phyloP scores from a whole-genome alignment of 2,797 vertebrate genomes.

The Capromys pilorides region DNA sequence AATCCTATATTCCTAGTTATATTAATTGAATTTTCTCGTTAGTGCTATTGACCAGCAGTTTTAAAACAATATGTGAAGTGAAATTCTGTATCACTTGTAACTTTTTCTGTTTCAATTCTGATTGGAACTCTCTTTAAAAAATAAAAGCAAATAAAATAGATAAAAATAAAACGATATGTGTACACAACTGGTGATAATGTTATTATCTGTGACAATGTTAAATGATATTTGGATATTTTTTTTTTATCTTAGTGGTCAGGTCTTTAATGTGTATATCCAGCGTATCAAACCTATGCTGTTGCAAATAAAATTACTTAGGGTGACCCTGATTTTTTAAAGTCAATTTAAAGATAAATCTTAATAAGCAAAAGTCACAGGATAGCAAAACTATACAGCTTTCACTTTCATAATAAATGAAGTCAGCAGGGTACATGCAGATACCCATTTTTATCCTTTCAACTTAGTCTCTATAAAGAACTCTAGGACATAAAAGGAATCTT shows the following conservation, averaged over 20 bases:
- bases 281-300: neutral
- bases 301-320: conserved; percentile 31
- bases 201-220: conserved; percentile 3
- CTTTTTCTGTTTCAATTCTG: no score
- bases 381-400: neutral
- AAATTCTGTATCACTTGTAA: no score
- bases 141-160: no score
- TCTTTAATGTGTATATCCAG: neutral
- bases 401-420: conserved; percentile 31
- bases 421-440: neutral
- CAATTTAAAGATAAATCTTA: conserved; percentile 32
- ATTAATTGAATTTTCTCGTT: neutral
- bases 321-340: conserved; percentile 12
- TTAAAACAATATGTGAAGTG: neutral
- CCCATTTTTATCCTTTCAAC: neutral
- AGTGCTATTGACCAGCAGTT: neutral
- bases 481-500: neutral
- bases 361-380: neutral
- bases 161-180: neutral
- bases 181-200: neutral
- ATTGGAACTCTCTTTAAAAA: no score
- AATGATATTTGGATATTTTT: neutral
- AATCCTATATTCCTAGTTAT: neutral
- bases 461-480: conserved; percentile 16
- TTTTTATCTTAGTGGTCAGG: neutral